These are phyloP conservation scores for Cabera pusaria DNA, from an alignment of 2,888 invertebrate species.

Conservation along the genomic window DNA sequence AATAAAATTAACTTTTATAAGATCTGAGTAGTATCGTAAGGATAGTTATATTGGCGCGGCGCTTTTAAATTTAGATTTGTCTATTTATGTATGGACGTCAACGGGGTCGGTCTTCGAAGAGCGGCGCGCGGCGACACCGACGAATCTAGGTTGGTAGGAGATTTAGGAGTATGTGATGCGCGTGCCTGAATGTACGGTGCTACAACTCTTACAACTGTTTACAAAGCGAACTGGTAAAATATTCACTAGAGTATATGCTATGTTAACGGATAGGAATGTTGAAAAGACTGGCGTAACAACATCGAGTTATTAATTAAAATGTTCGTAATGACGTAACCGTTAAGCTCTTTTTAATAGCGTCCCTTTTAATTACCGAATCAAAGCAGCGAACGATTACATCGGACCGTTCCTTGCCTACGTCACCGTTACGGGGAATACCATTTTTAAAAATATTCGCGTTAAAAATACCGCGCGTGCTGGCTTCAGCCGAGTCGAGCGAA, in stretches of 20 bases:
- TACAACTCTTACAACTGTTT: slow-evolving; percentile 8
- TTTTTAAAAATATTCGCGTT: slow-evolving; percentile 11
- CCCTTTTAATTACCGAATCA: slow-evolving; percentile 3
- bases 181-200: slow-evolving; percentile 29
- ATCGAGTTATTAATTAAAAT: slow-evolving; percentile 6
- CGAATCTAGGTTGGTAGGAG: slow-evolving; percentile 31
- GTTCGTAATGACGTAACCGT: background rate
- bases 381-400: slow-evolving; percentile 1
- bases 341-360: slow-evolving; percentile 4
- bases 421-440: slow-evolving; percentile 10
- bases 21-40: slow-evolving; percentile 27
- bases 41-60: slow-evolving; percentile 17
- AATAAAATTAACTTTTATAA: slow-evolving; percentile 20
- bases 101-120: too few relatives aligned
- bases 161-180: slow-evolving; percentile 27
- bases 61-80: slow-evolving; percentile 20
- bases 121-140: slow-evolving; percentile 21
- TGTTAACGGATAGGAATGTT: slow-evolving; percentile 11
- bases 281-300: slow-evolving; percentile 26
- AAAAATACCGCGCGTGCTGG: slow-evolving; percentile 10
- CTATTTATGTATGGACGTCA: slow-evolving; percentile 11
- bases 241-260: slow-evolving; percentile 1
- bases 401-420: slow-evolving; percentile 9
- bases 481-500: slow-evolving; percentile 2
- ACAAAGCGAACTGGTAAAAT: background rate